Evolutionary conservation across 2,113 vertebrate species (phyloP).

Genomic region (Nothocercus julius): DNA sequence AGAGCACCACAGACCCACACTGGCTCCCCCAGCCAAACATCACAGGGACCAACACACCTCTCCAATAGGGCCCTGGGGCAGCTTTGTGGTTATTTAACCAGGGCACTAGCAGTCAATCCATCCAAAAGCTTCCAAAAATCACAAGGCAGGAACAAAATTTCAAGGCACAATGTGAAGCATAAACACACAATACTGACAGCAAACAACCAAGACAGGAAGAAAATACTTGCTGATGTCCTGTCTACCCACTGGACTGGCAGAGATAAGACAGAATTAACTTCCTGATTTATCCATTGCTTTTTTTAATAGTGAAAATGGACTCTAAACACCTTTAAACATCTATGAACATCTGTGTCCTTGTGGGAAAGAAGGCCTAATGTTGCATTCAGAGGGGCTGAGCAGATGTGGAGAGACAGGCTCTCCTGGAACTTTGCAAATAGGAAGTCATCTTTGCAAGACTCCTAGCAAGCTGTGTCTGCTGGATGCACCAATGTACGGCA

Average conservation of each 20-base stretch:
- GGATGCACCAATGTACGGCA: not conserved
- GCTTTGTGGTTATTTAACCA: not conserved
- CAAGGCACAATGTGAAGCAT: not conserved
- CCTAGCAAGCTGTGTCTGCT: not conserved
- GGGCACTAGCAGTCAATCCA: not conserved
- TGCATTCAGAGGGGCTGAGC: not conserved
- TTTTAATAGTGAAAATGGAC: not conserved
- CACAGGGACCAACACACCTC: not conserved
- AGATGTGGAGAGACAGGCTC: not conserved
- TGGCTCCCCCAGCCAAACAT: not conserved
- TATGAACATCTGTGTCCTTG: not conserved
- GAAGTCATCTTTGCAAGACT: not conserved
- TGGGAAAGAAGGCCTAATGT: not conserved
- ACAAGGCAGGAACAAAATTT: constrained; percentile 10
- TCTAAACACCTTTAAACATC: not conserved
- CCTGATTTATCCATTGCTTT: not conserved
- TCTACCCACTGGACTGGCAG: not conserved
- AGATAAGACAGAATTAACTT: not conserved
- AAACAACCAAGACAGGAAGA: constrained; percentile 6
- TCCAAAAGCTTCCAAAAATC: not conserved
- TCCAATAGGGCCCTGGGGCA: not conserved
- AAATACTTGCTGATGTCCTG: not conserved
- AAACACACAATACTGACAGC: not conserved
- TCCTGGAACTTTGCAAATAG: not conserved
- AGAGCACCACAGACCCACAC: not conserved